phyloP scores from a whole-genome alignment of 2,113 vertebrate genomes.

The Sinocyclocheilus rhinocerous region DNA sequence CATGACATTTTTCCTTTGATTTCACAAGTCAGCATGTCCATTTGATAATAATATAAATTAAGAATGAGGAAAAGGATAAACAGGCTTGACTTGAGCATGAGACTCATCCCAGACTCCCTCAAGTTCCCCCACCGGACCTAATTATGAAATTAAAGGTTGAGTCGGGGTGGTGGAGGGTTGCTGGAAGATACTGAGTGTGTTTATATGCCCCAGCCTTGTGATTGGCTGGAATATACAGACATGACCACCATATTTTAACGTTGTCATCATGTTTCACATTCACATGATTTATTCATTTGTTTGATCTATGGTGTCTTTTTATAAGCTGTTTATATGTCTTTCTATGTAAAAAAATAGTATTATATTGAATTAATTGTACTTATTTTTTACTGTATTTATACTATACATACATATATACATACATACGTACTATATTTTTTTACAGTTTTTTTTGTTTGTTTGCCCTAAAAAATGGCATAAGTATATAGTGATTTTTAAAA shows the following conservation, averaged over 20 bases:
- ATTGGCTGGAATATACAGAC: neutral
- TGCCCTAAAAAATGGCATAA: neutral
- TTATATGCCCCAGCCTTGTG: neutral
- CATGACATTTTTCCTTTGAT: slow-evolving; percentile 16
- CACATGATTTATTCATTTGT: neutral
- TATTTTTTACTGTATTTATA: neutral
- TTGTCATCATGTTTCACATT: neutral
- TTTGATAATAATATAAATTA: slow-evolving; percentile 22
- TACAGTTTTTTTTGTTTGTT: no score
- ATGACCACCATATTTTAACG: neutral
- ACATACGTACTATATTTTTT: no score
- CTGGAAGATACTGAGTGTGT: neutral
- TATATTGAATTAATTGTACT: neutral
- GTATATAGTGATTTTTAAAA: neutral
- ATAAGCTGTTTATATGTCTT: neutral
- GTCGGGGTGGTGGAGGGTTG: neutral
- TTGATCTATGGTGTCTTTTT: neutral
- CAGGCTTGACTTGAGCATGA: slow-evolving; percentile 4
- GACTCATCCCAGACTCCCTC: neutral
- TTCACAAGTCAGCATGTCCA: neutral
- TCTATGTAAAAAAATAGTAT: neutral
- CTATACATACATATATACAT: no score
- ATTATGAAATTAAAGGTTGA: slow-evolving; percentile 18
- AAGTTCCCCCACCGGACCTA: slow-evolving; percentile 10
- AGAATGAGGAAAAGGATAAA: slow-evolving; percentile 18